A percentile compares a stretch with the other conserved stretches of the same genome.
Conservation (phyloP, 2,113 vertebrate species). For the Lethenteron reissneri region DNA sequence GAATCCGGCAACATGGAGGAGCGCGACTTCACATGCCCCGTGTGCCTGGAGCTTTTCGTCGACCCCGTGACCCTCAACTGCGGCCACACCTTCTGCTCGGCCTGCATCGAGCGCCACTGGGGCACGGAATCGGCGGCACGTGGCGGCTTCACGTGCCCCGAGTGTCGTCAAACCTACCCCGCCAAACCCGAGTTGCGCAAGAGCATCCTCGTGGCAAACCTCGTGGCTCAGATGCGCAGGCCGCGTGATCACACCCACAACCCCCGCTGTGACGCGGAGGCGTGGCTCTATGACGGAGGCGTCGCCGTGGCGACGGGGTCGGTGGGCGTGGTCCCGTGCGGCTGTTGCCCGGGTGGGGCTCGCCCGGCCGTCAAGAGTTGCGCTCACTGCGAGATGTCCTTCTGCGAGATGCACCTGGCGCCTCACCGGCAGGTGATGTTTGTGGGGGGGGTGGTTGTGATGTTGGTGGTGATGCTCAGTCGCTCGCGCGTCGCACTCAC, state of each 20-base stretch:
- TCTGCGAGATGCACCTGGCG: neutral
- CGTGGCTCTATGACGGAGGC: too few relatives aligned
- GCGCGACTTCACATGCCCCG: neutral
- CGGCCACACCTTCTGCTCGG: conserved; percentile 1
- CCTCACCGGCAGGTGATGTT: neutral
- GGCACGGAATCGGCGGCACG: neutral
- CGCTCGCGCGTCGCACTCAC: too few relatives aligned
- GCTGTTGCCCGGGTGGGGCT: neutral
- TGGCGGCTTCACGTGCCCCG: neutral
- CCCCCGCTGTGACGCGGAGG: too few relatives aligned
- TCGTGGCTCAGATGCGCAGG: neutral
- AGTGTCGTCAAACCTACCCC: neutral
- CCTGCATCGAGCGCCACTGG: neutral
- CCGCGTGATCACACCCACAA: neutral
- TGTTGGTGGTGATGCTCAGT: too few relatives aligned
- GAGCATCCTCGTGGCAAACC: neutral
- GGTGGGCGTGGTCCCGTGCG: neutral
- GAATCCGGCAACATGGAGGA: neutral
- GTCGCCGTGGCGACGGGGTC: neutral
- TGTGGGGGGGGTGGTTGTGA: too few relatives aligned
- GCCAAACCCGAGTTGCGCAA: neutral
- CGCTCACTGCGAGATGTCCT: neutral
- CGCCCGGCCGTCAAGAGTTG: neutral
- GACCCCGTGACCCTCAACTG: conserved; percentile 1
- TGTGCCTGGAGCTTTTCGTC: neutral